Evolutionary conservation across 2,113 vertebrate genomes (phyloP), one percentile per base, ranked within the genome.

Genomic region (Eleginops maclovinus): DNA sequence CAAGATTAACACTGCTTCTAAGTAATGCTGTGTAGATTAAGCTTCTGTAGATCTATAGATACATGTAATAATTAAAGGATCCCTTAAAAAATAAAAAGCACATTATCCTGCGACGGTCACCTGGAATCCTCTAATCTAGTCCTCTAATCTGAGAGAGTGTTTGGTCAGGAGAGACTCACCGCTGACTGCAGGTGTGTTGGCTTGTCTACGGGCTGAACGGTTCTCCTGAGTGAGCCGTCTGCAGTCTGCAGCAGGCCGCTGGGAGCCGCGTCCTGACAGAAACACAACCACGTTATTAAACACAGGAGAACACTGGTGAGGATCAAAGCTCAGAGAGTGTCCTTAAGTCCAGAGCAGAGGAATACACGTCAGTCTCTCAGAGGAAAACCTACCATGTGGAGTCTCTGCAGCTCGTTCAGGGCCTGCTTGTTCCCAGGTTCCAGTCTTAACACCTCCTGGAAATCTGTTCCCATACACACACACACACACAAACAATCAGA

Each of bases 401-500:
- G 95, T 92, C 96, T 99, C 47, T 93, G 94, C 77, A 99, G 95
- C 88, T 99, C 97, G 0, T 92, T 96, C 67, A 95, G 63, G 56
- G 98, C 98, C 90, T 98, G 98, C 19, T 97, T 99, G 94, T 99
- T 99, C 82, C 97, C 98, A 63, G 98, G 98, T 89, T 99, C 97
- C 84, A 98, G 85, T 72, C 95, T 96, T 89, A 99, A 85, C 71
- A 99, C 91, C 77, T 94, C 95, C 90, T 96, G 95, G 83, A 99
- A 99, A 92, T 99, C 98, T 99, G 89, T 21, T 13, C 15, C n/a
- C n/a, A n/a, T n/a, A n/a, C n/a, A 72, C 16, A 88, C 80, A 67
- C 51, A 83, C 28, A 60, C n/a, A 73, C 28, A 73, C 31, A 72
- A 4, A 89, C 81, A 77, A n/a, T 14, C 43, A 15, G 11, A 44